These are phyloP conservation scores for Chrysemys picta DNA, from an alignment of 2,113 vertebrate species.

Conservation along the genomic window DNA sequence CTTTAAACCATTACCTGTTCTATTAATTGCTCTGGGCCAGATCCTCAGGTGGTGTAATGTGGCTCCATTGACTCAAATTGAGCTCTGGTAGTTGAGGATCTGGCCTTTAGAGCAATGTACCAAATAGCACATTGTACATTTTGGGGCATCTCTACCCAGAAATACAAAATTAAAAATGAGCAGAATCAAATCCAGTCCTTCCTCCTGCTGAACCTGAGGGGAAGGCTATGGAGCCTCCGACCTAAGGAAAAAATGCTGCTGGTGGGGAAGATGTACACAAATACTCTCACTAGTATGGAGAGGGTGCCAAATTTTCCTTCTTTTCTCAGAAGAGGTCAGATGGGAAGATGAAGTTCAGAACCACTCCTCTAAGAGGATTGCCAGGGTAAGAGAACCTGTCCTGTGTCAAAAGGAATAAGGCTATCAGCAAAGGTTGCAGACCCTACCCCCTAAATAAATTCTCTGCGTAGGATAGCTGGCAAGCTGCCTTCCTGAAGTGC, in stretches of 20 bases:
- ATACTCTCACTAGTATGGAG: not conserved
- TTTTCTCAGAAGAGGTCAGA: not conserved
- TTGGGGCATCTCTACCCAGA: not conserved
- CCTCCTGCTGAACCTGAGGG: not conserved
- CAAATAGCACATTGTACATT: not conserved
- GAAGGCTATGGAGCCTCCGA: not conserved
- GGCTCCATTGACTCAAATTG: not conserved
- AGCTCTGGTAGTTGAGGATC: constrained; percentile 21
- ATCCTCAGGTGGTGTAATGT: constrained; percentile 11
- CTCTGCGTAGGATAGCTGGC: not conserved
- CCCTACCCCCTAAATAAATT: not conserved
- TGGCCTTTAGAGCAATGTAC: not conserved
- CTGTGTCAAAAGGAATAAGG: not conserved
- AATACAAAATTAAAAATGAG: not conserved
- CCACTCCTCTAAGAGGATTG: not conserved
- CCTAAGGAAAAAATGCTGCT: not conserved
- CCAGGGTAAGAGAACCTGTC: not conserved
- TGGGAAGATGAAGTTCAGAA: not conserved
- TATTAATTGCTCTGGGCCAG: constrained; percentile 38
- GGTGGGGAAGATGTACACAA: rapidly evolving
- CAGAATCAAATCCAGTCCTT: not conserved
- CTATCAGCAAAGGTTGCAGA: rapidly evolving
- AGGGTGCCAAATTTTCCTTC: not conserved
- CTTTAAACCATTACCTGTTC: not conserved
- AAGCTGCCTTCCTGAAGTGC: not conserved